A percentile compares a stretch with the other conserved stretches of the same genome.
phyloP scores from a whole-genome alignment of 2,797 vertebrate genomes.

The Sebastolobus alascanus region DNA sequence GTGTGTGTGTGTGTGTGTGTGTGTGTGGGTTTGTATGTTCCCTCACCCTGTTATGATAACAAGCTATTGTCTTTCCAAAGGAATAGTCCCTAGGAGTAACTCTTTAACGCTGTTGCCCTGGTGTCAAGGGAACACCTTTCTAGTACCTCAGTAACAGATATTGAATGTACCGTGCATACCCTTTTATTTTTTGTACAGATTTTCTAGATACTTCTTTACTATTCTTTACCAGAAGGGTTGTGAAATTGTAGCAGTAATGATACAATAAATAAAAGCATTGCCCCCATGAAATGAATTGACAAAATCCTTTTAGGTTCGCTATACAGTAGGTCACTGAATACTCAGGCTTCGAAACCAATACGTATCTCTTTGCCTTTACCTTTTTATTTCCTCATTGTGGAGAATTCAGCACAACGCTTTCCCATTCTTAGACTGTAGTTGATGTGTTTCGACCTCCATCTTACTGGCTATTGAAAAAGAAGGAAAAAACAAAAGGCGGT shows the following conservation, averaged over 20 bases:
- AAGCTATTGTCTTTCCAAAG: constrained; percentile 83
- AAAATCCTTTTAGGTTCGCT: constrained; percentile 60
- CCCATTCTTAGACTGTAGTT: constrained; percentile 43
- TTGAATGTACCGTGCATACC: constrained; percentile 90
- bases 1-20: not conserved
- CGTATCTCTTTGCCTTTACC: constrained; percentile 64
- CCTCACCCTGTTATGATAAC: constrained; percentile 72
- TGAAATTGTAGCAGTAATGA: constrained; percentile 80
- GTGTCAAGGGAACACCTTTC: constrained; percentile 86
- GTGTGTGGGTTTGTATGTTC: constrained; percentile 13
- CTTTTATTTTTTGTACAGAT: constrained; percentile 86
- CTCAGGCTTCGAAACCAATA: constrained; percentile 79
- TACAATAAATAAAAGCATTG: constrained; percentile 43
- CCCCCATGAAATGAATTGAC: constrained; percentile 69
- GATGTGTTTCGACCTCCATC: constrained; percentile 56
- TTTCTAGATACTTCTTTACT: constrained; percentile 84
- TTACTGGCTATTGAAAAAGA: constrained; percentile 56
- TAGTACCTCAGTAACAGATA: constrained; percentile 93
- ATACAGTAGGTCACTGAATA: constrained; percentile 60
- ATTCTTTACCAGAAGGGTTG: constrained; percentile 81
- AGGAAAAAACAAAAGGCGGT: constrained; percentile 47
- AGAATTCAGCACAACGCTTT: constrained; percentile 74
- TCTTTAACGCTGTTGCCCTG: constrained; percentile 84
- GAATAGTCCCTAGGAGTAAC: constrained; percentile 80
- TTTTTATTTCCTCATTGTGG: constrained; percentile 61